Base-by-base conservation (phyloP, 2,888 invertebrate species). In the Syrphus vitripennis region DNA sequence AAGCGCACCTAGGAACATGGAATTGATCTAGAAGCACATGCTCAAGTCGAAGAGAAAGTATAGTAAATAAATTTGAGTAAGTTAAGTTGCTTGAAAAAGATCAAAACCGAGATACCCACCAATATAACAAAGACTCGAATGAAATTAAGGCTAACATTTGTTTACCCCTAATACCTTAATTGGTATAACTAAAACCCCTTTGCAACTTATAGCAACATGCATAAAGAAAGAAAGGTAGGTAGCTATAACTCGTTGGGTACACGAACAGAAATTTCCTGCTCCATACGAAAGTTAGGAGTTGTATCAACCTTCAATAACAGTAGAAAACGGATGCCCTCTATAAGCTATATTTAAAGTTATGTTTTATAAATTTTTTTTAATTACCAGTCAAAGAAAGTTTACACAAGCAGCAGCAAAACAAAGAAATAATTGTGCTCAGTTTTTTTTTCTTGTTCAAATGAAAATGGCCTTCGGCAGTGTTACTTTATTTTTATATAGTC, bases 401-500 rank as follows among this genome's bases (percentile, higher is more conserved):
- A 31, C 59, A 70, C 55, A 55, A 72, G 67, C 45, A 45, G 34
- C 75, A 80, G 75, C 84, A 84, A 82, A 86, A 86, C 86, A 86
- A 86, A 86, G 86, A 86, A 82, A 74, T n/a, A n/a, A n/a, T 70
- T 63, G 76, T 84, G 71, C 45, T 75, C 19, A 19, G 31, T 40
- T 26, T 53, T 76, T 79, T 79, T 80, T 63, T 80, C 79, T 83
- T 76, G 84, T 42, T 84, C 50, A 72, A 84, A 67, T 61, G 50
- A 84, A 84, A 72, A 84, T 84, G 84, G 84, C 84, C 81, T 84
- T 84, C 84, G 19, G 7, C 34, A 19, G 29, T 59, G n/a, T 21
- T 21, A 34, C 21, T 42, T 40, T 40, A 19, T 55, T 24, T 75
- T 83, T 74, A 29, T 12, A 12, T 21, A 10, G 26, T 34, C 9